phyloP scores from a whole-genome alignment of 1,140 invertebrate genomes.

The Drosophila triauraria region DNA sequence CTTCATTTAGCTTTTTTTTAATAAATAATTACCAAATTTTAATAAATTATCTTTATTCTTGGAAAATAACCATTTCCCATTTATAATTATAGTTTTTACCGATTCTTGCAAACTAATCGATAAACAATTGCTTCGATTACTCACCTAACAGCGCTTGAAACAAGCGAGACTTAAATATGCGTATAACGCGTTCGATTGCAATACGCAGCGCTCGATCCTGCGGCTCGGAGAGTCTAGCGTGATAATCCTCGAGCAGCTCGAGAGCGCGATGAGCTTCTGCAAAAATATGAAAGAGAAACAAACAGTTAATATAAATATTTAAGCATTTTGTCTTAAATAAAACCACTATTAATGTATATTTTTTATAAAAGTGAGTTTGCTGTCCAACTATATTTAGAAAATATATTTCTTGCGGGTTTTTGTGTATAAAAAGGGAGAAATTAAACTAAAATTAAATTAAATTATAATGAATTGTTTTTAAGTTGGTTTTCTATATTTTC shows the following conservation, averaged over 20 bases:
- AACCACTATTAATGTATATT: too few species aligned
- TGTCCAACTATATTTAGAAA: too few species aligned
- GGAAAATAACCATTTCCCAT: too few species aligned
- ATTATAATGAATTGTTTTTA: too few species aligned
- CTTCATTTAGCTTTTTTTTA: background rate
- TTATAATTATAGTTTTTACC: background rate
- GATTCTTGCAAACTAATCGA: background rate
- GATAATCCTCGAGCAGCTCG: conserved; percentile 98
- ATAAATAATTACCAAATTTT: too few species aligned
- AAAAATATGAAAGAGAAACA: conserved; percentile 62
- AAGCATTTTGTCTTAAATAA: background rate
- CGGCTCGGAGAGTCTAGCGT: conserved; percentile 94
- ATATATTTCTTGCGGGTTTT: too few species aligned
- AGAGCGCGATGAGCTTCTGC: conserved; percentile 98
- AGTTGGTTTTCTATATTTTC: background rate
- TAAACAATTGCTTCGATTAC: conserved; percentile 77
- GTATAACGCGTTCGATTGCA: conserved; percentile 98
- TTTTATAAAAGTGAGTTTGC: background rate
- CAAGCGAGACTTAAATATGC: conserved; percentile 98
- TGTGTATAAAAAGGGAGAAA: background rate
- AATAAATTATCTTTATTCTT: too few species aligned
- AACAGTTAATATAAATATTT: background rate
- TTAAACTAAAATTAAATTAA: background rate
- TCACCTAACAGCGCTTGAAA: conserved; percentile 98
- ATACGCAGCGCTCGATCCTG: conserved; percentile 97